Evolutionary conservation across 2,113 vertebrate genomes (phyloP), one percentile per base, ranked within the genome.

Genomic region (Bucco capensis): DNA sequence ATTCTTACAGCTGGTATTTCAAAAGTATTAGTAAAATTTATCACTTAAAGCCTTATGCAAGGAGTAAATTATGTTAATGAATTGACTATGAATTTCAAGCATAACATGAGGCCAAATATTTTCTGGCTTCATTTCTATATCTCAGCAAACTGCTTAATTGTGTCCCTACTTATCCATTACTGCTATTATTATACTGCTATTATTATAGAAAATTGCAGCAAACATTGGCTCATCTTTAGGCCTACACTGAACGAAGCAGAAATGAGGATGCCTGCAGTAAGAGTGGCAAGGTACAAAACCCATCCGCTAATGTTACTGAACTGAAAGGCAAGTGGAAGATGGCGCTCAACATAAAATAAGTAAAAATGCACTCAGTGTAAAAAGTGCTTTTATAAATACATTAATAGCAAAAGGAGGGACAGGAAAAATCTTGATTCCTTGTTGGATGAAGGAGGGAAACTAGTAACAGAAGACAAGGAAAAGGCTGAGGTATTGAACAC

Each of bases 11-110:
- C 61, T 97, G 95, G 86, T 78, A 95, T 97, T 97, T 97, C 83
- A 92, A 96, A 97, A 71, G 42, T 96, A 94, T 96, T 94, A 95
- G 93, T 66, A 94, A 95, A 96, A 97, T 97, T 97, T 96, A 97
- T 97, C 94, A 96, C 90, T 96, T 91, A 95, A 95, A 97, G 78
- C 77, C 81, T 96, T 96, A 93, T 87, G 75, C 87, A 97, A 94
- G 73, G 81, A 88, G 96, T 95, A 97, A 97, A 97, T 97, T 97
- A 95, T 88, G 82, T 92, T 97, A 98, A 97, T 97, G 96, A 98
- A 98, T 97, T 97, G 94, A 95, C 95, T 96, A 95, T 96, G 96
- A 97, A 97, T 97, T 96, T 96, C 93, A 97, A 97, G 82, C 74
- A 53, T 91, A 97, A 96, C 91, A 96, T 84, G 91, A 97, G 74